Conservation (phyloP, 2,888 invertebrate genomes). For the Furcula furcula region DNA sequence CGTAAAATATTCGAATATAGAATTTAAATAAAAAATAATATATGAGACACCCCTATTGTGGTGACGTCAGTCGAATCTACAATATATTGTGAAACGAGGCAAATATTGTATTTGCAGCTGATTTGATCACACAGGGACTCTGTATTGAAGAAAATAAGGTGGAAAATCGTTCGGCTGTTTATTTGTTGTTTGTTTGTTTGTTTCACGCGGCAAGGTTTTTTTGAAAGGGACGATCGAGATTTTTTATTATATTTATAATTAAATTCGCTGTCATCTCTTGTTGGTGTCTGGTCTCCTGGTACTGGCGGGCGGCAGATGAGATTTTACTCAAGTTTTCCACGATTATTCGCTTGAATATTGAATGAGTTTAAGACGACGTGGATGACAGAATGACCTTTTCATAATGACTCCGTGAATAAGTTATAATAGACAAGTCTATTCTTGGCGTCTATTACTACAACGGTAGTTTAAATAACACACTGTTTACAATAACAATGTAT, state of each 20-base stretch:
- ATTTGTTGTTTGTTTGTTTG: no score
- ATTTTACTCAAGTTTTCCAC: slow-evolving; percentile 49
- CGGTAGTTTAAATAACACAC: no score
- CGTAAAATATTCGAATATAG: slow-evolving; percentile 59
- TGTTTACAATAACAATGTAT: no score
- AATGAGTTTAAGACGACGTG: slow-evolving; percentile 36
- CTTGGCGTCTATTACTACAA: no score
- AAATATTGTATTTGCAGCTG: slow-evolving; percentile 34
- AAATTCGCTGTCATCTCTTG: slow-evolving; percentile 78
- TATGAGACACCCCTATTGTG: slow-evolving; percentile 70
- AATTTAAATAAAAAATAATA: slow-evolving; percentile 66
- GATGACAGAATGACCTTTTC: slow-evolving; percentile 9
- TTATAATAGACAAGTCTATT: no score
- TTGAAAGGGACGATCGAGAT: slow-evolving; percentile 70
- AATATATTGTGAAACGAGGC: slow-evolving; percentile 64
- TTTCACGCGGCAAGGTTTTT: slow-evolving; percentile 44
- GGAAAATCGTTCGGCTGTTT: slow-evolving; percentile 47
- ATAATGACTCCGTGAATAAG: no score
- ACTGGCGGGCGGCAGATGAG: slow-evolving; percentile 71
- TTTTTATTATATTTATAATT: slow-evolving; percentile 81
- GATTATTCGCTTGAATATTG: slow-evolving; percentile 44
- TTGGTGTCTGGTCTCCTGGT: slow-evolving; percentile 66
- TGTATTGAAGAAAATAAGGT: slow-evolving; percentile 43
- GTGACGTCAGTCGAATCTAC: slow-evolving; percentile 71
- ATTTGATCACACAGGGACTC: slow-evolving; percentile 28